Evolutionary conservation across 2,113 vertebrate genomes (phyloP).

Genomic region (Pao palembangensis): DNA sequence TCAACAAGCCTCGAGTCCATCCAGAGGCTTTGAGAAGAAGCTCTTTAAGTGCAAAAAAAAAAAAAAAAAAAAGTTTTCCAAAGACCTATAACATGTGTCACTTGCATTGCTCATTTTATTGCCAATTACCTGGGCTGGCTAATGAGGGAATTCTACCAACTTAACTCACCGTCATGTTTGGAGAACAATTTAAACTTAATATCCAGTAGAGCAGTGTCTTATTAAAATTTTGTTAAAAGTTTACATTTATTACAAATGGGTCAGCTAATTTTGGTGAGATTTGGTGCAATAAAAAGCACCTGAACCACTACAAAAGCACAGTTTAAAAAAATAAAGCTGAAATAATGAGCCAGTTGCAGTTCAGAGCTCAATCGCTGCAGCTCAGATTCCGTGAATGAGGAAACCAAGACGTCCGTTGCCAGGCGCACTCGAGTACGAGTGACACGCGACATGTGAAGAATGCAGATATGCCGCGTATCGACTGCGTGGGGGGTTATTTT

Average conservation of each 20-base stretch:
- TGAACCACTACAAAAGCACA: neutral
- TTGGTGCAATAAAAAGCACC: neutral
- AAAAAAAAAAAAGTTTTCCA: too few species aligned
- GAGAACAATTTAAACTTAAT: too few species aligned
- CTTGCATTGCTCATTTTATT: too few species aligned
- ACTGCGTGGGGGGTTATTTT: constrained; percentile 69
- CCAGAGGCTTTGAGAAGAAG: neutral
- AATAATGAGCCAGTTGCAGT: neutral
- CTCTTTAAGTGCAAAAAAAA: too few species aligned
- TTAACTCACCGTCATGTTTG: too few species aligned
- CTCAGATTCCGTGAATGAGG: neutral
- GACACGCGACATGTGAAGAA: constrained; percentile 43
- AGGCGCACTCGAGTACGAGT: constrained; percentile 24
- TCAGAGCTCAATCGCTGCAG: neutral
- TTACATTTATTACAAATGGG: too few species aligned
- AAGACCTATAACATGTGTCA: too few species aligned
- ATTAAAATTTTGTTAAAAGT: too few species aligned
- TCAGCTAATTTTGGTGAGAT: neutral
- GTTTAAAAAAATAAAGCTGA: neutral
- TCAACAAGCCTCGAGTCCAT: constrained; percentile 52
- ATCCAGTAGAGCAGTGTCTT: too few species aligned
- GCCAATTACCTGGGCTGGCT: too few species aligned
- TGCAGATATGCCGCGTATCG: constrained; percentile 69
- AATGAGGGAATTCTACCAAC: too few species aligned
- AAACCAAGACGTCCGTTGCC: neutral